Evolutionary conservation across 1,140 invertebrate genomes (phyloP).

Genomic region (Drosophila tropicalis): DNA sequence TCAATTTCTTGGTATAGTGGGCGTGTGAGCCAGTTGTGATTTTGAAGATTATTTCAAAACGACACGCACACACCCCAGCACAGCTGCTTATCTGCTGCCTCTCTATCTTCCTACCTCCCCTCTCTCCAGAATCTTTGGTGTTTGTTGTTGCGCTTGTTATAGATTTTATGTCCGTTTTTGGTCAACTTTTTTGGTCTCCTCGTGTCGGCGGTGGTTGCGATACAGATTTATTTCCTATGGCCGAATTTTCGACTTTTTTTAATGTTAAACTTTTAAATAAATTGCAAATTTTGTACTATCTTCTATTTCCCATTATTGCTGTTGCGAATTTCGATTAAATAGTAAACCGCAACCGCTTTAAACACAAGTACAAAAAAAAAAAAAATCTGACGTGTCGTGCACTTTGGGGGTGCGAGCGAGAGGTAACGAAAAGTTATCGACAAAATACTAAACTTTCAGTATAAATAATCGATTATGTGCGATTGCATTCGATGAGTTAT

Average conservation of each 20-base stretch:
- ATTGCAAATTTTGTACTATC: slow-evolving; percentile 12
- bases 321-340: slow-evolving; percentile 22
- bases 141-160: slow-evolving; percentile 37
- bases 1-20: slow-evolving; percentile 34
- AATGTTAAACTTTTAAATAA: not conserved
- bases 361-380: slow-evolving; percentile 66
- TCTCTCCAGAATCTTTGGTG: slow-evolving; percentile 4
- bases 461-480: too few relatives aligned
- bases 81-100: slow-evolving; percentile 49
- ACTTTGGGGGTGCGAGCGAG: not conserved
- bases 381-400: slow-evolving; percentile 69
- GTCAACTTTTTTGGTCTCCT: slow-evolving; percentile 17
- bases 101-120: slow-evolving; percentile 26
- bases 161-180: slow-evolving; percentile 58
- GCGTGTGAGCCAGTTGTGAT: slow-evolving; percentile 50
- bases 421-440: too few relatives aligned
- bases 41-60: slow-evolving; percentile 23
- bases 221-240: not conserved
- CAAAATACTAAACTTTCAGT: too few relatives aligned
- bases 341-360: slow-evolving; percentile 18
- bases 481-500: too few relatives aligned
- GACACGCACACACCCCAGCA: slow-evolving; percentile 63
- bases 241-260: not conserved
- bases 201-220: not conserved
- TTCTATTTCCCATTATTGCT: slow-evolving; percentile 45